phyloP scores from a whole-genome alignment of 2,888 invertebrate species.

The Anagyrus pseudococci region DNA sequence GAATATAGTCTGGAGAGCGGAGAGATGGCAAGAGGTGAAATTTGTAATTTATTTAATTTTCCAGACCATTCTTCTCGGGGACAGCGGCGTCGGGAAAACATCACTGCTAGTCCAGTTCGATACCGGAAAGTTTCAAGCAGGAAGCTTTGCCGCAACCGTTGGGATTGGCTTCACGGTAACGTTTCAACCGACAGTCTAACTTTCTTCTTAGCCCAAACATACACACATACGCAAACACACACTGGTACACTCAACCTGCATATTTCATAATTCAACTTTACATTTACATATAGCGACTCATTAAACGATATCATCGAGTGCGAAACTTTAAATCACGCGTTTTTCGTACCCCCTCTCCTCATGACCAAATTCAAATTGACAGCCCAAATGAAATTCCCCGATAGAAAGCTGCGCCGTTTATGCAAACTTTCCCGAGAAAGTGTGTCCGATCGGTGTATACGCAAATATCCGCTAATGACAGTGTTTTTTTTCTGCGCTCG shows the following conservation, averaged over 20 bases:
- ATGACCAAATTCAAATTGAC: no score
- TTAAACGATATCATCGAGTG: not conserved
- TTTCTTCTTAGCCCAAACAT: conserved; percentile 13
- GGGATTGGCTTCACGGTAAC: conserved; percentile 95
- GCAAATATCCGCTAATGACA: no score
- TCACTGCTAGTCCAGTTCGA: conserved; percentile 92
- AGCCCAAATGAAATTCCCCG: no score
- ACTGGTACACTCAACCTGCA: not conserved
- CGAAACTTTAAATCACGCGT: no score
- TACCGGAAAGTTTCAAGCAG: conserved; percentile 88
- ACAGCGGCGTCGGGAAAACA: conserved; percentile 93
- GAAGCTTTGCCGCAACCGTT: conserved; percentile 92
- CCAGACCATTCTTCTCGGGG: conserved; percentile 91
- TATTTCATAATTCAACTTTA: not conserved
- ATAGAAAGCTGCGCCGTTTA: no score
- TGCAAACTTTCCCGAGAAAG: no score
- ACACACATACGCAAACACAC: conserved; percentile 10
- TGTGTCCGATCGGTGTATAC: no score
- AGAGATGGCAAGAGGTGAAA: not conserved
- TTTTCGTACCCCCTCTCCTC: no score
- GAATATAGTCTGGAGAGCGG: no score
- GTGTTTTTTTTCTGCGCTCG: no score
- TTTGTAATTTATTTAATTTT: not conserved
- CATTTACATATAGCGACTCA: no score
- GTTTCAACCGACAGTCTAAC: conserved; percentile 45